These are phyloP conservation scores for Caloenas nicobarica DNA, from an alignment of 2,113 vertebrate genomes.

Conservation along the genomic window DNA sequence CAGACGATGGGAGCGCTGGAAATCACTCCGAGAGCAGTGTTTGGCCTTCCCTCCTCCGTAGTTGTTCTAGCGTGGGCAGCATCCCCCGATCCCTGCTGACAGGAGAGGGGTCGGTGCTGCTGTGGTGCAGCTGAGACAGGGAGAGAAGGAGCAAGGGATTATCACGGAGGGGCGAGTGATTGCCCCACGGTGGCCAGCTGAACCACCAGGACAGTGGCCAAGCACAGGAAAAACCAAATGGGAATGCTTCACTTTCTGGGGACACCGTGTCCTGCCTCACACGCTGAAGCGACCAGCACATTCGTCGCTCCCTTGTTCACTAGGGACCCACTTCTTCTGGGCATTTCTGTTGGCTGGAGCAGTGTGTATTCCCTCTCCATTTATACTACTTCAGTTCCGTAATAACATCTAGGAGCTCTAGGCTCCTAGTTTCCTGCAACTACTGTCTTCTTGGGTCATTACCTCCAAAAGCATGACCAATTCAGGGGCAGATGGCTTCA, in stretches of 20 bases:
- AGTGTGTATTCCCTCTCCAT: background rate
- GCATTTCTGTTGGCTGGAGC: background rate
- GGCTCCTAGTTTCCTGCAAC: background rate
- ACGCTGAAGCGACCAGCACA: fast-evolving
- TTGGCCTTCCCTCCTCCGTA: background rate
- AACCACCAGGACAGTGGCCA: background rate
- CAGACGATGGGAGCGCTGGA: background rate
- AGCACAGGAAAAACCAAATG: background rate
- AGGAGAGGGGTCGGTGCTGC: background rate
- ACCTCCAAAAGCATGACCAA: background rate
- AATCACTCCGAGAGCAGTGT: background rate
- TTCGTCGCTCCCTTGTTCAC: background rate
- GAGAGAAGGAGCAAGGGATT: background rate
- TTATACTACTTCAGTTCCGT: background rate
- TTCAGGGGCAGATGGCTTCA: background rate
- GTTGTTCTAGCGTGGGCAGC: background rate
- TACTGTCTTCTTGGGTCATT: background rate
- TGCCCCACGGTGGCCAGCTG: background rate
- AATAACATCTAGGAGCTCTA: background rate
- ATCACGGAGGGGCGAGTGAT: fast-evolving
- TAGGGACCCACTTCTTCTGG: background rate
- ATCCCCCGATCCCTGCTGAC: background rate
- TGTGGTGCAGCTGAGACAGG: background rate
- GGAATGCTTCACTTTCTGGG: background rate
- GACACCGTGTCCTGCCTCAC: background rate